Evolutionary conservation across 2,797 vertebrate species (phyloP).

Genomic region (Trichosurus vulpecula): DNA sequence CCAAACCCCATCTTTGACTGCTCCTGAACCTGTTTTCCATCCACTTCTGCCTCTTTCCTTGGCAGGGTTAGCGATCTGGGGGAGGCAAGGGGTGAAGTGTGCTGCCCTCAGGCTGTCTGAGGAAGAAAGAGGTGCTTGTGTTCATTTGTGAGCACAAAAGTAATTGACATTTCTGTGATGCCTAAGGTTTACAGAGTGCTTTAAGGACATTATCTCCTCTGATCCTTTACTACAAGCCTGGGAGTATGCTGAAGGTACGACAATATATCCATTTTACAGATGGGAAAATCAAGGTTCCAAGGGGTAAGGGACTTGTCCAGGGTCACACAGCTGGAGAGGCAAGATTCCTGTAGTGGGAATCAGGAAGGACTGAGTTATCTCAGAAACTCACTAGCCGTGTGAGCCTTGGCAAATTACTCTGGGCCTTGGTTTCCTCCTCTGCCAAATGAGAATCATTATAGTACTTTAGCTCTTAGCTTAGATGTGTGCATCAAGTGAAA

Average conservation of each 20-base stretch:
- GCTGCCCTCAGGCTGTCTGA: not conserved
- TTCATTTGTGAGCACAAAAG: not conserved
- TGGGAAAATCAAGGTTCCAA: not conserved
- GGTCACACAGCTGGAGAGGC: not conserved
- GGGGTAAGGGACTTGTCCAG: not conserved
- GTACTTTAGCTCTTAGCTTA: not conserved
- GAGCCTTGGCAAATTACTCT: not conserved
- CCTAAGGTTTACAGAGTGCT: not conserved
- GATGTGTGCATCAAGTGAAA: not conserved
- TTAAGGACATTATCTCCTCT: not conserved
- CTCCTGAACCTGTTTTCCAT: not conserved
- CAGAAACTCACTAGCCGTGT: not conserved
- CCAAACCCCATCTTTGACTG: too few relatives aligned
- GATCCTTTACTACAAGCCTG: not conserved
- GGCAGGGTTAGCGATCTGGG: not conserved
- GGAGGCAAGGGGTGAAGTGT: not conserved
- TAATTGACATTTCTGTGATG: not conserved
- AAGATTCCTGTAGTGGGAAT: not conserved
- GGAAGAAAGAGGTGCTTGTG: not conserved
- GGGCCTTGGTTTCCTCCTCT: not conserved
- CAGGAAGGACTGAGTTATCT: not conserved
- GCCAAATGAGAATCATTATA: not conserved
- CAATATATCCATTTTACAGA: not conserved
- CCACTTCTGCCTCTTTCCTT: not conserved
- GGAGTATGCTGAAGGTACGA: not conserved